Percentiles rank a stretch among this genome's conserved stretches.
Conservation (phyloP, 2,888 invertebrate species). For the Heterodera filipjevi region DNA sequence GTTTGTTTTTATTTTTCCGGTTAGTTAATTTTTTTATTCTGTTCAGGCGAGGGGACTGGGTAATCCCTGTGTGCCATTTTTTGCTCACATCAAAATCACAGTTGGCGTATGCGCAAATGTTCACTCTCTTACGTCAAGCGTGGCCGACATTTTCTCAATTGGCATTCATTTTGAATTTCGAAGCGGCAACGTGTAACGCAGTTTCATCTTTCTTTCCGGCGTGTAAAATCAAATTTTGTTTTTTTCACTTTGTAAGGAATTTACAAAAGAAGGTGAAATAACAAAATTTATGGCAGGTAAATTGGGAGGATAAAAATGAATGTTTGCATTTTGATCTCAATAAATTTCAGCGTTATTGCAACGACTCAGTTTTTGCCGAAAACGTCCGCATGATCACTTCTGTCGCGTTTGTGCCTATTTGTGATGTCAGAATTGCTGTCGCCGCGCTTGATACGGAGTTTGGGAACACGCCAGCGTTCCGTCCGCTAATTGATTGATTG, state of each 20-base stretch:
- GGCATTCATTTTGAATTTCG: constrained; percentile 20
- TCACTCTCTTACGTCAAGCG: neutral
- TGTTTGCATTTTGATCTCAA: too few relatives aligned
- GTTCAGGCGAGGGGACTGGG: neutral
- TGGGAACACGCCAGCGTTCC: too few relatives aligned
- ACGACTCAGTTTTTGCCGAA: constrained; percentile 19
- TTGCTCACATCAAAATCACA: constrained; percentile 24
- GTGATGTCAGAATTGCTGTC: too few relatives aligned
- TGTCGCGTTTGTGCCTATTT: too few relatives aligned
- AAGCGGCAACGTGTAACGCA: constrained; percentile 2
- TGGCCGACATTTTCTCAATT: constrained; percentile 28
- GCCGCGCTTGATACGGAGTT: too few relatives aligned
- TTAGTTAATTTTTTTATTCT: neutral
- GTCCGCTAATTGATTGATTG: too few relatives aligned
- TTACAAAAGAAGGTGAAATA: constrained; percentile 17
- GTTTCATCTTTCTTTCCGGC: neutral
- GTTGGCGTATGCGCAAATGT: constrained; percentile 20
- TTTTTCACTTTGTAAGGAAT: too few relatives aligned
- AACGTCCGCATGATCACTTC: too few relatives aligned
- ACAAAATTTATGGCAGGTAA: neutral
- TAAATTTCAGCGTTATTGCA: neutral
- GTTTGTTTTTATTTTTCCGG: neutral
- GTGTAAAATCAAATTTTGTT: constrained; percentile 13
- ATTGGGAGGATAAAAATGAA: neutral
- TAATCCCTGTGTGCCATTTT: neutral